Evolutionary conservation across 2,797 vertebrate species (phyloP).

Genomic region (Podarcis lilfordi): DNA sequence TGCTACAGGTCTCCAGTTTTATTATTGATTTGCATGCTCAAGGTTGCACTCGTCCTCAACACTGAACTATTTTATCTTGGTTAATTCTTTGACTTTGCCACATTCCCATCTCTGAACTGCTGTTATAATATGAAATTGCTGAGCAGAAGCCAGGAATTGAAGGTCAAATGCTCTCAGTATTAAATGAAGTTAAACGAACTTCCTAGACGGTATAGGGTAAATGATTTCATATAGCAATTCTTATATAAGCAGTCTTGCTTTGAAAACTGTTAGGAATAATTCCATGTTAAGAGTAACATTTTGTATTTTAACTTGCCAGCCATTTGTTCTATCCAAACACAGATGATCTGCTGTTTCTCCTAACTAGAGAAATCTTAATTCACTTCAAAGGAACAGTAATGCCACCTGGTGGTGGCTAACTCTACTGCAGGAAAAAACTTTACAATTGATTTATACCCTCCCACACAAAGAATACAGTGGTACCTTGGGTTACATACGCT

Average conservation of each 20-base stretch:
- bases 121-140: neutral
- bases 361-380: neutral
- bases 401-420: constrained; percentile 39
- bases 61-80: neutral
- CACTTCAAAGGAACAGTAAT: constrained; percentile 13
- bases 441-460: too few species aligned
- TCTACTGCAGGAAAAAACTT: neutral
- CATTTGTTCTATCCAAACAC: neutral
- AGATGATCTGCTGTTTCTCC: too few species aligned
- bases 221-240: too few species aligned
- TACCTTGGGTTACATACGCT: too few species aligned
- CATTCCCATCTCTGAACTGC: neutral
- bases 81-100: neutral
- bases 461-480: too few species aligned
- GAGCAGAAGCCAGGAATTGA: neutral
- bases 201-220: neutral
- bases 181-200: neutral
- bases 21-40: neutral
- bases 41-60: neutral
- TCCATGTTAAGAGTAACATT: too few species aligned
- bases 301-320: neutral
- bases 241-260: neutral
- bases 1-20: neutral
- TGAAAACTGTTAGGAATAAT: neutral
- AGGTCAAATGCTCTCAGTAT: neutral